Percentiles rank a stretch among this genome's conserved stretches.
These are phyloP conservation scores for Pholis gunnellus DNA, from an alignment of 2,113 vertebrate genomes.

Conservation along the genomic window DNA sequence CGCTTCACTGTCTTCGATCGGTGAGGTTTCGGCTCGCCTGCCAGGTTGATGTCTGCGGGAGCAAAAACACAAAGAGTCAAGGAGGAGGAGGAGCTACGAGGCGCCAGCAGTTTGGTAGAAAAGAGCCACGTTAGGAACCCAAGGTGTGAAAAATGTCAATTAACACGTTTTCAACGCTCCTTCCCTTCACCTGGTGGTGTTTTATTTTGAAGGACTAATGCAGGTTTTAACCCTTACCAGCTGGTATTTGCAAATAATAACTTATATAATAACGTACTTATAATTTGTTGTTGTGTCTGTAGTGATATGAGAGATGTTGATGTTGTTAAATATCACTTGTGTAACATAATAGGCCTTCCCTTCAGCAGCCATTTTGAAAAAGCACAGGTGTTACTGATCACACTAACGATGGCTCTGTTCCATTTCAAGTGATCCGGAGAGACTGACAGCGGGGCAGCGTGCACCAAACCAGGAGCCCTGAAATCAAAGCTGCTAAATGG, in stretches of 20 bases:
- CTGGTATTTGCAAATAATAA: not conserved
- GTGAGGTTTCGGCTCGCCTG: conserved; percentile 92
- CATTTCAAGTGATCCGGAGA: too few relatives aligned
- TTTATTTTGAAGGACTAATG: not conserved
- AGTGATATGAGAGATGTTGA: not conserved
- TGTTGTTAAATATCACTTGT: not conserved
- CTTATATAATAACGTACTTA: too few relatives aligned
- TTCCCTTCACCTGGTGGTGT: not conserved
- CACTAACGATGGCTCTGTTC: too few relatives aligned
- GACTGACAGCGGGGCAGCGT: too few relatives aligned
- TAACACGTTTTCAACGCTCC: not conserved
- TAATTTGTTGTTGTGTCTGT: too few relatives aligned
- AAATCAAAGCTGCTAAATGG: too few relatives aligned
- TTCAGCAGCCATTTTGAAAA: too few relatives aligned
- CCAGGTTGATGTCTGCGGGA: conserved; percentile 90
- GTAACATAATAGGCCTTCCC: too few relatives aligned
- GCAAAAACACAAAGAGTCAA: not conserved
- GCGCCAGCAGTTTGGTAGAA: not conserved
- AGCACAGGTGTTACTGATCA: too few relatives aligned
- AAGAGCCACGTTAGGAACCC: not conserved
- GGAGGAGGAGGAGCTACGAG: not conserved
- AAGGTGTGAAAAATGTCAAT: not conserved
- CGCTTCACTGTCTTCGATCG: conserved; percentile 89
- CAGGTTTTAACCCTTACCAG: not conserved
- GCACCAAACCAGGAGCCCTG: too few relatives aligned